These are phyloP conservation scores for Heliconius hermathena DNA, from an alignment of 1,140 invertebrate species.

Conservation along the genomic window DNA sequence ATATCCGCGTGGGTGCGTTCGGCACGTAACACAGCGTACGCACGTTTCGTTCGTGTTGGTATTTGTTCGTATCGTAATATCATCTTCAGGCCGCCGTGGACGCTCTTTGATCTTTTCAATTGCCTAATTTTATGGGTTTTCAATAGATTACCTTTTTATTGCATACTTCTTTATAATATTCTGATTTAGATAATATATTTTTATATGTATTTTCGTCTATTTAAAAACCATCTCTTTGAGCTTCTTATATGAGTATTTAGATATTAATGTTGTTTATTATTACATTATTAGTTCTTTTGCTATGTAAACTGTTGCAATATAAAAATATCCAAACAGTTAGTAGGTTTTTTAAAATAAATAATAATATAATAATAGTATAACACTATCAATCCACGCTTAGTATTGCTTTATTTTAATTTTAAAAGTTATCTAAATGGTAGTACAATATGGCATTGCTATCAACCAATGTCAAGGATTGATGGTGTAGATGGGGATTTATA, in stretches of 20 bases:
- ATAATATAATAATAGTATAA: too few relatives aligned
- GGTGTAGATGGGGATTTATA: constrained; percentile 70
- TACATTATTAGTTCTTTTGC: too few relatives aligned
- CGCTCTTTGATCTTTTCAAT: constrained; percentile 68
- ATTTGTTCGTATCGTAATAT: constrained; percentile 44
- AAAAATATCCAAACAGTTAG: too few relatives aligned
- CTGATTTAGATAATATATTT: constrained; percentile 29
- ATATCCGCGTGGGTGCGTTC: constrained; percentile 26
- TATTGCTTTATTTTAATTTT: constrained; percentile 45
- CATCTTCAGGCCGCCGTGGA: constrained; percentile 32
- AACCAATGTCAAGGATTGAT: constrained; percentile 69
- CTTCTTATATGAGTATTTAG: too few relatives aligned
- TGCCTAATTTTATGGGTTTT: constrained; percentile 65
- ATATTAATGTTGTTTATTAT: too few relatives aligned
- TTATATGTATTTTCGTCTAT: background rate
- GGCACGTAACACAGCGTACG: constrained; percentile 31
- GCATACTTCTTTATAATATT: constrained; percentile 37
- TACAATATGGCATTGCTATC: constrained; percentile 67
- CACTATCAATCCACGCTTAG: too few relatives aligned
- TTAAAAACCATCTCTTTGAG: background rate
- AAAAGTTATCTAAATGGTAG: constrained; percentile 66
- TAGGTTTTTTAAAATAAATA: too few relatives aligned
- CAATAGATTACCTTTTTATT: constrained; percentile 56
- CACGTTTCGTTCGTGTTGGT: constrained; percentile 51
- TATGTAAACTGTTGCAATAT: too few relatives aligned